phyloP scores from a whole-genome alignment of 2,797 vertebrate species.

The Nyctibius grandis region DNA sequence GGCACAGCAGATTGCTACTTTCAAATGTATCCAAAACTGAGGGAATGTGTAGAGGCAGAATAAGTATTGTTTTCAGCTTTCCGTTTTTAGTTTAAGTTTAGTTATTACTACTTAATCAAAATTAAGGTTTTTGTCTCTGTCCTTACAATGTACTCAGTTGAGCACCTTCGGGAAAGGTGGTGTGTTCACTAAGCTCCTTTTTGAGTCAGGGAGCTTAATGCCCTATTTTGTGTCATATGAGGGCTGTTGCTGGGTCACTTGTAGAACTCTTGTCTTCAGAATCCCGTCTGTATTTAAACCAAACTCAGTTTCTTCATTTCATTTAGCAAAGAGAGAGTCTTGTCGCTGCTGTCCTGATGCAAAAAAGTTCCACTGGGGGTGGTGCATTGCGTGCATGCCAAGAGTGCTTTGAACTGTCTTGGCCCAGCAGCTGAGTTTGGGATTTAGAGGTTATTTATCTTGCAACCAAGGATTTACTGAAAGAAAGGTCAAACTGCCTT shows the following conservation, averaged over 20 bases:
- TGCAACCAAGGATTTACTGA: neutral
- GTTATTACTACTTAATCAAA: neutral
- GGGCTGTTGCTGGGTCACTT: neutral
- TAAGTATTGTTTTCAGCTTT: neutral
- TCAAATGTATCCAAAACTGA: neutral
- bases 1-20: neutral
- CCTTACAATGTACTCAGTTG: rapidly evolving
- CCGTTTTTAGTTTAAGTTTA: neutral
- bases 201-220: neutral
- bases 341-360: neutral
- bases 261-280: neutral
- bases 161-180: neutral
- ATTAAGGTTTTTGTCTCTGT: neutral
- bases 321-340: neutral
- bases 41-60: neutral
- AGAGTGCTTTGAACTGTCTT: neutral
- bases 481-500: neutral
- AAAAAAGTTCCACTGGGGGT: neutral
- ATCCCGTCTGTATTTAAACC: neutral
- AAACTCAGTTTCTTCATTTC: neutral
- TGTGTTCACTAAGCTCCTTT: neutral
- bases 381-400: neutral
- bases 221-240: neutral
- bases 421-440: neutral
- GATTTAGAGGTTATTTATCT: neutral